Evolutionary conservation across 2,888 invertebrate genomes (phyloP).

Genomic region (Lottia scabra): DNA sequence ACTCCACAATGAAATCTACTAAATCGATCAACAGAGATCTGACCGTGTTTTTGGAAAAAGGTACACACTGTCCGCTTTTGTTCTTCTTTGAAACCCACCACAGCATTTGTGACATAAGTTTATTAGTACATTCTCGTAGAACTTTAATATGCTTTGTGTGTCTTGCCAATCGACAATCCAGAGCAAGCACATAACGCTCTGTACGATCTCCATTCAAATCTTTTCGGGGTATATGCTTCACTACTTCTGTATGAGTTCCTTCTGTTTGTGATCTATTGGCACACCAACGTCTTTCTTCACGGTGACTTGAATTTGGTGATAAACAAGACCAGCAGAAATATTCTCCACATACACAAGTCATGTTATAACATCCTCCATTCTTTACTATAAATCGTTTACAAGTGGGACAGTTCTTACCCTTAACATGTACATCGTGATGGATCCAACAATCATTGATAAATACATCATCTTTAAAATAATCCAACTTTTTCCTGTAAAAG

Average conservation of each 20-base stretch:
- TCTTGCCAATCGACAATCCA: neutral
- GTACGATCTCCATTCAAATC: too few relatives aligned
- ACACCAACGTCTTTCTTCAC: neutral
- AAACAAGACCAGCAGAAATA: constrained; percentile 49
- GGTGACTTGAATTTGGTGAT: constrained; percentile 17
- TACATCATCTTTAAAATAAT: constrained; percentile 28
- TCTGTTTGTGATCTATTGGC: too few relatives aligned
- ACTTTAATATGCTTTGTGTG: neutral
- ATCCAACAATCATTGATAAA: constrained; percentile 19
- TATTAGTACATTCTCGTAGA: neutral
- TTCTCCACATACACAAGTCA: constrained; percentile 39
- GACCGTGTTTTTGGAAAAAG: neutral
- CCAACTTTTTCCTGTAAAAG: constrained; percentile 31
- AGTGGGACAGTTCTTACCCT: constrained; percentile 44
- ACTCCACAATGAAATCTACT: neutral
- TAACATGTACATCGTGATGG: constrained; percentile 19
- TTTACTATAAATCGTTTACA: constrained; percentile 45
- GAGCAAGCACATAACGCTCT: too few relatives aligned
- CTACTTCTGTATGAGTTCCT: too few relatives aligned
- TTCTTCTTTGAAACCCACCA: neutral
- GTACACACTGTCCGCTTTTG: neutral
- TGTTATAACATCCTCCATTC: constrained; percentile 42
- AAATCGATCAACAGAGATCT: neutral
- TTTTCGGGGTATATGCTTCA: too few relatives aligned
- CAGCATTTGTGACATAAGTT: neutral